phyloP scores from a whole-genome alignment of 2,113 vertebrate genomes.

The Edolisoma coerulescens region DNA sequence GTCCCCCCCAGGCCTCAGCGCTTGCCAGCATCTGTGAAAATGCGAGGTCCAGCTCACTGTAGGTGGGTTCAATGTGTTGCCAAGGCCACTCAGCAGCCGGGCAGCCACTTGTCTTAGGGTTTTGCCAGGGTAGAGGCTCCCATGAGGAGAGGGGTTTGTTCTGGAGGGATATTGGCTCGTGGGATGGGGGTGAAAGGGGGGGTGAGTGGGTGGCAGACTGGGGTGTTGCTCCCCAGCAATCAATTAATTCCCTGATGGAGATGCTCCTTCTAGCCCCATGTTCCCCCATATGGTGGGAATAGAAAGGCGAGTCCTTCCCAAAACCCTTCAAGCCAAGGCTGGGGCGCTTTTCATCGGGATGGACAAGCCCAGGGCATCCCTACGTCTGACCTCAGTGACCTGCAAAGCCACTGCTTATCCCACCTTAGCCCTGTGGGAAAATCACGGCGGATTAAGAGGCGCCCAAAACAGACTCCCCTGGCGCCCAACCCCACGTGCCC shows the following conservation, averaged over 20 bases:
- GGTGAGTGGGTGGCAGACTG: not conserved
- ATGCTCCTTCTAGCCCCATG: accelerated
- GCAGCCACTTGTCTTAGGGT: accelerated
- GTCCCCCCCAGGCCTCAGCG: not conserved
- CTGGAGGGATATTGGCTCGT: not conserved
- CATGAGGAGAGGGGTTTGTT: not conserved
- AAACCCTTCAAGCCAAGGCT: not conserved
- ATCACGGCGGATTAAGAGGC: not conserved
- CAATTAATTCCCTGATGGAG: not conserved
- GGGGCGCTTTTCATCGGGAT: not conserved
- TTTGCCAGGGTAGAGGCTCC: not conserved
- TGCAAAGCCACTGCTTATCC: not conserved
- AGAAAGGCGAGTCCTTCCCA: not conserved
- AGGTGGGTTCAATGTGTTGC: accelerated
- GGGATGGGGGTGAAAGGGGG: not conserved
- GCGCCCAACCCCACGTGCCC: not conserved
- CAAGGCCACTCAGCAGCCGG: accelerated
- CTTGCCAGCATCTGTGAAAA: not conserved
- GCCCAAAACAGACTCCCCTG: not conserved
- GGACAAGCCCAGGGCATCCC: not conserved
- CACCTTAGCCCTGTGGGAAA: not conserved
- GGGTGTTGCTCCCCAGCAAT: accelerated
- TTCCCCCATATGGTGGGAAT: accelerated
- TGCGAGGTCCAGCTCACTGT: accelerated
- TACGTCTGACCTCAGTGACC: accelerated